A percentile compares a stretch with the other conserved stretches of the same genome.
phyloP scores from a whole-genome alignment of 2,888 invertebrate genomes.

The Tribolium freemani region DNA sequence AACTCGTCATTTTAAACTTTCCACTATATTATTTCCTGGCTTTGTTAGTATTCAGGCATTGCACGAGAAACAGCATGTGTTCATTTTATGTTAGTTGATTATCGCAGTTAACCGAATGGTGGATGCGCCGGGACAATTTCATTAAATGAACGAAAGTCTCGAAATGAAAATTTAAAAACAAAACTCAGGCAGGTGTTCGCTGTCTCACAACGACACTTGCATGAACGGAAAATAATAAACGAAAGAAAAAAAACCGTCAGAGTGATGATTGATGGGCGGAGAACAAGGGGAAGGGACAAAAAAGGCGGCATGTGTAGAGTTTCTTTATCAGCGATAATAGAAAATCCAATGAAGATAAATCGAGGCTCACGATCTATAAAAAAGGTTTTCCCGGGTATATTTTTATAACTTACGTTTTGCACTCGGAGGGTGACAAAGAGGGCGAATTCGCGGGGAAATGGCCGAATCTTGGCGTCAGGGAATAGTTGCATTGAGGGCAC shows the following conservation, averaged over 20 bases:
- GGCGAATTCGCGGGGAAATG: constrained; percentile 73
- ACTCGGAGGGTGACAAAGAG: constrained; percentile 76
- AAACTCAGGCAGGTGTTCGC: not conserved
- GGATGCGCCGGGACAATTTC: not conserved
- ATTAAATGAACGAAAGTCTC: not conserved
- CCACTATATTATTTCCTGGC: not conserved
- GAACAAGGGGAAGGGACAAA: constrained; percentile 16
- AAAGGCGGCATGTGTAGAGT: constrained; percentile 26
- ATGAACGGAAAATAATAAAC: not conserved
- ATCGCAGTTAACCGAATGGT: not conserved
- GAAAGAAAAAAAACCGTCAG: constrained; percentile 5
- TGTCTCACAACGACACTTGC: not conserved
- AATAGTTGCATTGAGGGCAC: constrained; percentile 77
- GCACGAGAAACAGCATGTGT: not conserved
- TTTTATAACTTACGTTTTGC: constrained; percentile 71
- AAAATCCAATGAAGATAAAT: constrained; percentile 31
- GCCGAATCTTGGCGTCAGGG: constrained; percentile 63
- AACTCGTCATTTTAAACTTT: not conserved
- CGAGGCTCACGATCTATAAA: not conserved
- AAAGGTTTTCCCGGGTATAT: not conserved
- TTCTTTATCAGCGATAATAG: constrained; percentile 16
- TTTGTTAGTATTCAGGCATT: not conserved
- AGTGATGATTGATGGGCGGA: constrained; percentile 15
- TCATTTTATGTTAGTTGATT: not conserved
- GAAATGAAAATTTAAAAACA: too few species aligned